Evolutionary conservation across 1,140 invertebrate genomes (phyloP), one percentile per base, ranked within the genome.

Genomic region (Lerema accius): DNA sequence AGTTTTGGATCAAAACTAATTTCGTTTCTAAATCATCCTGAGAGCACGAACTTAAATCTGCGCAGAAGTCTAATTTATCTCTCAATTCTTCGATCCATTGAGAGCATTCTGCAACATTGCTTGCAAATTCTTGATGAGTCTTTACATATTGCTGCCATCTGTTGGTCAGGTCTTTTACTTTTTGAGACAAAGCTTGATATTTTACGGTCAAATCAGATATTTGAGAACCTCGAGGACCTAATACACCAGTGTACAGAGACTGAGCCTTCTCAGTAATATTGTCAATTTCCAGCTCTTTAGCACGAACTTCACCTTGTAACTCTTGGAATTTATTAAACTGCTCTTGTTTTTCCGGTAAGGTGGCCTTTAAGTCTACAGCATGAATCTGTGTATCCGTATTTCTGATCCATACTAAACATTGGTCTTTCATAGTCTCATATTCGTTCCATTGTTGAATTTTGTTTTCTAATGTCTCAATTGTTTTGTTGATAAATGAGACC

Each of bases 271-370:
- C 98, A 11, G 96, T 98, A 0, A 98, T 95, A 46, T 95, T 94
- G 77, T 99, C 98, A 62, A 99, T 97, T 91, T 99, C 97, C 19
- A 98, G 84, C 91, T 98, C 97, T 80, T 98, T 97, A 0, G 96
- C 96, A 32, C 95, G 92, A 4, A 98, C 94, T 91, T 98, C 96
- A 43, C 97, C 97, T 91, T 98, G 97, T 10, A 98, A 86, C 15
- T 90, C 91, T 85, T 96, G 93, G 13, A 99, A 91, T 58, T 93
- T 93, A 56, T 97, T 96, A 10, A 98, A 91, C 69, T 98, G 96
- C 10, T 94, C 91, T 80, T 96, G 95, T 88, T 99, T 99, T 69
- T 98, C 96, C 10, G 92, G 78, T 10, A 97, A 91, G 6, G 95
- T 96, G 9, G 96, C 92, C 80, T 98, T 98, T 14, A 99, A 91